These are phyloP conservation scores for Triplophysa siluroides DNA, from an alignment of 2,113 vertebrate species.

Conservation along the genomic window DNA sequence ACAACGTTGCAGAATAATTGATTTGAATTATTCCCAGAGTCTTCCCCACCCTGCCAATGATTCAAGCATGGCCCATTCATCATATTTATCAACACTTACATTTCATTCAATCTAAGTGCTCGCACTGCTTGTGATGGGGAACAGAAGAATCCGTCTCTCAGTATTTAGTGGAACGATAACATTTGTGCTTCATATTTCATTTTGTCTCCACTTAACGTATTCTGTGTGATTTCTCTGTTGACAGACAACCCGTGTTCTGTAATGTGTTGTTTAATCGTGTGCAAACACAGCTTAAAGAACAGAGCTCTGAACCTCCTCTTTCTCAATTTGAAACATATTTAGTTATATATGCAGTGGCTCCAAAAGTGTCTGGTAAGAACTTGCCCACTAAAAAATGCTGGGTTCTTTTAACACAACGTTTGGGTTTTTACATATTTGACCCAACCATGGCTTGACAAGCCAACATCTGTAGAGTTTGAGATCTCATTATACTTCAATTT, in stretches of 20 bases:
- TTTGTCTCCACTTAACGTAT: neutral
- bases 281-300: neutral
- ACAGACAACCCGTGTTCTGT: neutral
- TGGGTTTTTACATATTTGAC: too few species aligned
- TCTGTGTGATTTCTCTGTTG: neutral
- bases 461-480: too few species aligned
- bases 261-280: neutral
- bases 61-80: neutral
- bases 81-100: conserved; percentile 20
- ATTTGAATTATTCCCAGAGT: conserved; percentile 42
- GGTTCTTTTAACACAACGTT: too few species aligned
- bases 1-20: conserved; percentile 54
- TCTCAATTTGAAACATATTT: too few species aligned
- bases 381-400: too few species aligned
- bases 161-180: conserved; percentile 21
- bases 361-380: too few species aligned
- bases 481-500: too few species aligned
- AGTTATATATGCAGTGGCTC: too few species aligned
- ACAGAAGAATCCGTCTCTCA: neutral
- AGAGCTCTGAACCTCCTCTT: neutral
- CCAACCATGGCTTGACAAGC: too few species aligned
- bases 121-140: neutral
- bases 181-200: conserved; percentile 4
- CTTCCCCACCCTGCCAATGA: neutral
- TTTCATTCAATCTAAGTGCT: neutral